Base-by-base conservation (phyloP, 2,888 invertebrate species). In the Dorcus hopei region DNA sequence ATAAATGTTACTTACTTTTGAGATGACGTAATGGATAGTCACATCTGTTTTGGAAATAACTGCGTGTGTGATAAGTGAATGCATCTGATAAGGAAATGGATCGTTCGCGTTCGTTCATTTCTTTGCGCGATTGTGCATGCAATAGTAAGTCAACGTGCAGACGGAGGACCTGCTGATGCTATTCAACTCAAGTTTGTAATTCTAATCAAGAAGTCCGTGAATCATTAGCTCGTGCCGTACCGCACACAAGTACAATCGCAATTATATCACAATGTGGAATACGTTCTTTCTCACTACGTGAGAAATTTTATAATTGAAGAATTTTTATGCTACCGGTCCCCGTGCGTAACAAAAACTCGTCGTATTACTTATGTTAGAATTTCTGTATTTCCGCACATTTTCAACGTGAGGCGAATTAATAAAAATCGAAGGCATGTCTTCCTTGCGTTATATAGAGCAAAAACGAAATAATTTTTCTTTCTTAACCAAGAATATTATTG, bases 221-320 rank as follows among this genome's bases (percentile, higher is more conserved):
- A 55, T 52, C 57, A 59, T 62, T 62, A 62, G 62, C 62, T 62
- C 62, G 62, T 62, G 62, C 62, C 53, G 26, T 33, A 33, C 26
- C 26, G 7, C 26, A 39, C 45, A 52, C n/a, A 48, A 57, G 47
- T 52, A 57, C 52, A 57, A 57, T 57, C 52, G 52, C 51, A 57
- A 57, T 57, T 57, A 57, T 57, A 57, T 57, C 52, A 57, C 52
- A 57, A 52, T 52, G 57, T 57, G 57, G 42, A 45, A 45, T 45
- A 14, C 45, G 45, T 45, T 11, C n/a, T 23, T 45, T 45, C 23
- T 33, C 23, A 23, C 45, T 45, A 45, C 45, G 14, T 11, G 45
- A 45, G 14, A 23, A 45, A 45, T 45, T 45, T 45, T 45, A 9
- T 45, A 45, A 45, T 45, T 45, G 23, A 19, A n/a, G 19, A 45